Evolutionary conservation across 2,113 vertebrate genomes (phyloP).

Genomic region (Poicephalus gulielmi): DNA sequence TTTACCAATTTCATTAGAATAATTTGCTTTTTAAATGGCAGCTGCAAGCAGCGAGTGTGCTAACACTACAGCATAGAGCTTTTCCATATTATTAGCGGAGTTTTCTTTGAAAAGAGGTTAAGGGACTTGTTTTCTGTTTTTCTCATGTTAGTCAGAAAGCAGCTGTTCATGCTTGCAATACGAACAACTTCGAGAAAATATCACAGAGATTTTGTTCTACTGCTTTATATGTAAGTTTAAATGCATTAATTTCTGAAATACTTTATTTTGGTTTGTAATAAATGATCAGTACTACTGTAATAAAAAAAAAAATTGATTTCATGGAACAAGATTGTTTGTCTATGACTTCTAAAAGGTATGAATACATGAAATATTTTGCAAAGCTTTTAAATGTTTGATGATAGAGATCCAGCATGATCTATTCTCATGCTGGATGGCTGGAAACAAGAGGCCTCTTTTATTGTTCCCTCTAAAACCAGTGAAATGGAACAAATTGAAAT

Average conservation of each 20-base stretch:
- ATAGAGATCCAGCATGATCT: constrained; percentile 4
- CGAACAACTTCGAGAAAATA: not conserved
- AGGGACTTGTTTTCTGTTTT: not conserved
- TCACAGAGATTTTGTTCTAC: not conserved
- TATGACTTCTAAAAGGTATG: not conserved
- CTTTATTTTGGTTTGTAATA: not conserved
- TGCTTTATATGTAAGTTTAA: not conserved
- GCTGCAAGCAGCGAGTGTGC: not conserved
- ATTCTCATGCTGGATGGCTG: constrained; percentile 7
- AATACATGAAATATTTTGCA: not conserved
- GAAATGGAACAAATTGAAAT: constrained; percentile 67
- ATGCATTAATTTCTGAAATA: not conserved
- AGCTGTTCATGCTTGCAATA: not conserved
- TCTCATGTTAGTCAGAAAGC: not conserved
- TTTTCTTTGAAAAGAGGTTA: not conserved
- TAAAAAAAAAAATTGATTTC: not conserved
- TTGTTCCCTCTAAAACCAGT: constrained; percentile 37
- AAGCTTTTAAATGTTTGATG: constrained; percentile 1
- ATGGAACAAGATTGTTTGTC: not conserved
- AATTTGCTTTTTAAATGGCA: not conserved
- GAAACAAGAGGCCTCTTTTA: constrained; percentile 53
- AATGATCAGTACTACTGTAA: not conserved
- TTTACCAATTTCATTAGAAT: not conserved
- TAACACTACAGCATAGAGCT: not conserved
- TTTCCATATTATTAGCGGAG: not conserved